A percentile compares a stretch with the other conserved stretches of the same genome.
Evolutionary conservation across 2,113 vertebrate genomes (phyloP).

Genomic region (Myocastor coypus): DNA sequence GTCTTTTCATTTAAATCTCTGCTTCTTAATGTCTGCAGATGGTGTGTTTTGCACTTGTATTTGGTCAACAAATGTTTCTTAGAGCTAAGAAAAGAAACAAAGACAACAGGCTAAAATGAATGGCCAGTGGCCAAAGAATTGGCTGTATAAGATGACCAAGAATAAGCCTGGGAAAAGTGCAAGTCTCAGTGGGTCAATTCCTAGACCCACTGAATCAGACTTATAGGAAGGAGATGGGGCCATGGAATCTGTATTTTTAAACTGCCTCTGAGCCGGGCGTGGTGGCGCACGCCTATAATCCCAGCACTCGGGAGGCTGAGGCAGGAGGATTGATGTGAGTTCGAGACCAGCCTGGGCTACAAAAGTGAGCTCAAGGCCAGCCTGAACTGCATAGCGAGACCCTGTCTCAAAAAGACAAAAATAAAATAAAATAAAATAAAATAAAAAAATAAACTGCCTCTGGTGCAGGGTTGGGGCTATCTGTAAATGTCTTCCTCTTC

Average conservation of each 20-base stretch:
- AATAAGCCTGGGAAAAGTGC: background rate
- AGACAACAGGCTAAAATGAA: background rate
- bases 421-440: too few species aligned
- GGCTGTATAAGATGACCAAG: background rate
- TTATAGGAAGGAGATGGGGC: background rate
- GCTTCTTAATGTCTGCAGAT: constrained; percentile 43
- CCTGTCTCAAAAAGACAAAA: too few species aligned
- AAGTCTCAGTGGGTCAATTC: background rate
- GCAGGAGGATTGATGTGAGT: too few species aligned
- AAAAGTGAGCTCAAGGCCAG: too few species aligned
- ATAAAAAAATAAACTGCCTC: constrained; percentile 2
- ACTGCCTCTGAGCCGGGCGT: background rate
- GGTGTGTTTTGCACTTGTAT: constrained; percentile 5
- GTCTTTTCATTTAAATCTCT: constrained; percentile 33
- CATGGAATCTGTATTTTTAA: background rate
- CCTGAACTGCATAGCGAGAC: too few species aligned
- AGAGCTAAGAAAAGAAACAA: constrained; percentile 35
- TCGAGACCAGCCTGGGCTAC: too few species aligned
- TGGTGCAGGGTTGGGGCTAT: background rate
- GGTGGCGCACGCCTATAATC: too few species aligned
- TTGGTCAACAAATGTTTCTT: constrained; percentile 52
- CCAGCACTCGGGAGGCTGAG: too few species aligned
- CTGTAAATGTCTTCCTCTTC: background rate
- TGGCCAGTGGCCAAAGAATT: background rate
- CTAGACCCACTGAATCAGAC: background rate